A percentile compares a stretch with the other conserved stretches of the same genome.
These are phyloP conservation scores for Diplogasteroides magnus DNA, from an alignment of 1,140 invertebrate genomes.

Conservation along the genomic window DNA sequence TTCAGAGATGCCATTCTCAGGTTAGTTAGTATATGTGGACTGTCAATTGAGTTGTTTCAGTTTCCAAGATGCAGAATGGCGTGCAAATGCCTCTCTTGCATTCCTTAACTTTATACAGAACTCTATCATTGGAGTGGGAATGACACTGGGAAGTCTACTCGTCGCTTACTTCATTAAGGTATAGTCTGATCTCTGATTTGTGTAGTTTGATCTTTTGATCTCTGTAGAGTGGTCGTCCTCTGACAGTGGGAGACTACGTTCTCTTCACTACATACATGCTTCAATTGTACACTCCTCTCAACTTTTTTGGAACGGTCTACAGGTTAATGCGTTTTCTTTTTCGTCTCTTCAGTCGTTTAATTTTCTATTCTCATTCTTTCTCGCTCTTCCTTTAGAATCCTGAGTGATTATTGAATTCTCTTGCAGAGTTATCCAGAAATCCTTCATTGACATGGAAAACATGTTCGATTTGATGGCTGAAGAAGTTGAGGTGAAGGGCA, in stretches of 20 bases:
- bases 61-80: slow-evolving; percentile 76
- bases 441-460: slow-evolving; percentile 98
- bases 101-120: slow-evolving; percentile 45
- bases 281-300: slow-evolving; percentile 88
- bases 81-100: slow-evolving; percentile 70
- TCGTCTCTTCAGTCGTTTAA: too few species aligned
- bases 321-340: too few species aligned
- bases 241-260: slow-evolving; percentile 81
- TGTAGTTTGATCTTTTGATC: too few species aligned
- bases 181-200: slow-evolving; percentile 54
- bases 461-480: slow-evolving; percentile 91
- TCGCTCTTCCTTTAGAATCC: too few species aligned
- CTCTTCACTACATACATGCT: slow-evolving; percentile 89
- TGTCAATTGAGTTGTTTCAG: slow-evolving; percentile 66
- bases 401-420: too few species aligned
- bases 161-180: slow-evolving; percentile 72
- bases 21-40: not conserved
- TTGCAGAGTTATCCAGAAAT: slow-evolving; percentile 79
- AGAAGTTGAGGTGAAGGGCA: slow-evolving; percentile 69
- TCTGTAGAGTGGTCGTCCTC: slow-evolving; percentile 13
- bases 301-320: slow-evolving; percentile 97
- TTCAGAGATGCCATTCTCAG: not conserved
- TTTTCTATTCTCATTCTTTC: too few species aligned
- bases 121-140: slow-evolving; percentile 69
- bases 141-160: slow-evolving; percentile 77